Evolutionary conservation across 2,888 invertebrate genomes (phyloP).

Genomic region (Troides aeacus): DNA sequence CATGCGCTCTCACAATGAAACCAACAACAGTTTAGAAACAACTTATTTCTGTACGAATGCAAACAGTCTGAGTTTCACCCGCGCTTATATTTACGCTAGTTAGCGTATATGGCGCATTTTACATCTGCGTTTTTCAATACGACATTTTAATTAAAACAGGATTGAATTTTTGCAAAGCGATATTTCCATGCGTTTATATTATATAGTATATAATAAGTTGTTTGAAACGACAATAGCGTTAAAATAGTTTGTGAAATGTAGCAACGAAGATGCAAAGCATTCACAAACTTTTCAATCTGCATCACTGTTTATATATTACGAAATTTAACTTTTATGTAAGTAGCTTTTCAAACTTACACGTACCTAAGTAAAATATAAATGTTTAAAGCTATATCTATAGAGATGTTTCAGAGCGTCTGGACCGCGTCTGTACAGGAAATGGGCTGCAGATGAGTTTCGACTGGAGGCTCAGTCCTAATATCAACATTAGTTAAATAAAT

Average conservation of each 20-base stretch:
- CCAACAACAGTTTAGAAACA: conserved; percentile 69
- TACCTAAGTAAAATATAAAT: conserved; percentile 3
- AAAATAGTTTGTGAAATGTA: no score
- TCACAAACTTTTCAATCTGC: no score
- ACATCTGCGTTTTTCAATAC: conserved; percentile 1
- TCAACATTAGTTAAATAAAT: conserved; percentile 17
- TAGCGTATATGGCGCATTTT: conserved; percentile 5
- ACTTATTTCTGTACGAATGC: conserved; percentile 66
- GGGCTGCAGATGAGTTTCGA: conserved; percentile 65
- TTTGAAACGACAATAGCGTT: no score
- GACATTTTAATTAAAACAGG: conserved; percentile 5
- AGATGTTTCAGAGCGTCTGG: conserved; percentile 34
- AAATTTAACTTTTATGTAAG: neutral
- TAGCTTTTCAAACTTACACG: neutral
- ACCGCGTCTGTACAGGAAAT: conserved; percentile 69
- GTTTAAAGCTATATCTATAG: conserved; percentile 36
- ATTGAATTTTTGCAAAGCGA: neutral
- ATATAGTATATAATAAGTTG: no score
- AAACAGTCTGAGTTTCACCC: conserved; percentile 65
- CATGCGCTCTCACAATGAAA: conserved; percentile 65
- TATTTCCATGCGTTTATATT: neutral
- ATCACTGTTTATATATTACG: no score
- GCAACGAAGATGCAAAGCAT: no score
- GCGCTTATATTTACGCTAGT: conserved; percentile 35
- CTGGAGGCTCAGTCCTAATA: conserved; percentile 34